Evolutionary conservation across 2,888 invertebrate species (phyloP), one percentile per base, ranked within the genome.

Genomic region (Drosophila sordidula): DNA sequence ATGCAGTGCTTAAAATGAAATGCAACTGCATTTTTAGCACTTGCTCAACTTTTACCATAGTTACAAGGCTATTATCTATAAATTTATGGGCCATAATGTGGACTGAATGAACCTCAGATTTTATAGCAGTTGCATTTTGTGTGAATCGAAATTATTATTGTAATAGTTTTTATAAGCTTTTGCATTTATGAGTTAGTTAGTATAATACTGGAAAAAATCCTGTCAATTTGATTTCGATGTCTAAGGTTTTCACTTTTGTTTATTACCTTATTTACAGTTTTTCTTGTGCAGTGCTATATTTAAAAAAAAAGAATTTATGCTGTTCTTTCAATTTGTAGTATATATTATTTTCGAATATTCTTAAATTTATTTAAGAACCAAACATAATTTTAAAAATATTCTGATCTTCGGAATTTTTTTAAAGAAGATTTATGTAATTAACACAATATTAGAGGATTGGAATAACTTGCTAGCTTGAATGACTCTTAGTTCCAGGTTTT

Each of bases 11-110:
- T 18, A 18, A 50, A 9, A 32, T 39, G 14, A 36, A 55, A 39
- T 59, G 39, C 63, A 57, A 52, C 46, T 58, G 38, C 25, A 42
- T 16, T 67, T 67, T 51, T 36, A 42, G 39, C 67, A 67, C 68
- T 66, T 52, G 47, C 54, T 16, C 39, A 44, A 38, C 18, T n/a
- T 8, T n/a, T 14, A 9, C 38, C 22, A 25, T 58, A 42, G 12
- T 41, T 51, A 12, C 29, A 11, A 25, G 6, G 22, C 45, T 1
- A 45, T 66, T 56, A 39, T n/a, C 16, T 9, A 14, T 8, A 26
- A 36, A 56, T 57, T 50, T 41, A 66, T 66, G 44, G 49, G 29
- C 44, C 1, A 9, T 36, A n/a, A 4, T 11, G 9, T 6, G 34
- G 18, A 9, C 12, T 47, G 39, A 54, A 46, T 54, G 39, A 14